Evolutionary conservation across 2,888 invertebrate genomes (phyloP), one percentile per base, ranked within the genome.

Genomic region (Drosophila fungiperda): DNA sequence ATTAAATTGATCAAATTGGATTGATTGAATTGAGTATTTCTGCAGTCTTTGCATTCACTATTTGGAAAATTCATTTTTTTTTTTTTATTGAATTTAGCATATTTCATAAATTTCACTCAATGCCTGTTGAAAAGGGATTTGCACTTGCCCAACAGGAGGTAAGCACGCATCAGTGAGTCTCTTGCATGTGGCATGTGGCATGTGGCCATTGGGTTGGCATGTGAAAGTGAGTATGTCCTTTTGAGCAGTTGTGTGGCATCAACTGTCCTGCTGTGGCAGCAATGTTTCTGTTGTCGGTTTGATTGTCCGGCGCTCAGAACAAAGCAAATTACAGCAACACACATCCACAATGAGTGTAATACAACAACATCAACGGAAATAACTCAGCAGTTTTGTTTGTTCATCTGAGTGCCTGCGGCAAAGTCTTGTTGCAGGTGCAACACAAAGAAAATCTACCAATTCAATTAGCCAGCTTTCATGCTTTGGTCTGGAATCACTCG

Each of bases 131-230:
- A 48, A 67, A 68, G 32, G 78, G 73, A 77, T 77, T 73, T 83
- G 58, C 71, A 76, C 63, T 82, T 73, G 67, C 73, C 72, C 64
- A 82, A 82, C 59, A 62, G 26, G 32, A 48, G 26, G 1, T 6
- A n/a, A n/a, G n/a, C 23, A 29, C n/a, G 78, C 59, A 64, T 36
- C 26, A 38, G n/a, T 1, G 8, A 63, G 23, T 48, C 52, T 48
- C 61, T 1, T 57, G 42, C 68, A 54, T 54, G 55, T 67, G 77
- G 42, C 60, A 40, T 6, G 7, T 33, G 26, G 32, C 36, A 36
- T 38, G 20, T 23, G 35, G 33, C 33, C 52, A 33, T 8, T 65
- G 57, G 40, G 36, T 7, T 57, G 54, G 45, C 7, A 45, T 32
- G 15, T 12, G 26, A 26, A 15, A 26, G 23, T 1, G n/a, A 26